Conservation (phyloP, 2,888 invertebrate species). For the Prosapia bicincta region DNA sequence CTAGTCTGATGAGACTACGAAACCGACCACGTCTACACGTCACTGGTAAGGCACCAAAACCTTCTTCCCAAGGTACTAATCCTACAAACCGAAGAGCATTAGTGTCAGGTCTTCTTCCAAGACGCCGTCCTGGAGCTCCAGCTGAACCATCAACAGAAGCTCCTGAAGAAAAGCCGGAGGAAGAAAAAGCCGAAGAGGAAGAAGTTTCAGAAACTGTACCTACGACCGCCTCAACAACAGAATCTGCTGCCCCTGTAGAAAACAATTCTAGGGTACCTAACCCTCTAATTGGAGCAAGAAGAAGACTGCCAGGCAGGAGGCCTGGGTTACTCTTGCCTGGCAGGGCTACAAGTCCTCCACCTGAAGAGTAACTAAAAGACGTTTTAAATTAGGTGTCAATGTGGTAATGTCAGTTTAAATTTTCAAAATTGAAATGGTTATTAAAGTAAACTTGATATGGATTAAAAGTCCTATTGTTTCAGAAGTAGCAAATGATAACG, state of each 20-base stretch:
- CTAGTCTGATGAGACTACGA: constrained; percentile 47
- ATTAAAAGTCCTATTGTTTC: not conserved
- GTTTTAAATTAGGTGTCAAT: not conserved
- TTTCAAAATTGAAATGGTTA: not conserved
- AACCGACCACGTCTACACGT: constrained; percentile 48
- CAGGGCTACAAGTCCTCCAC: constrained; percentile 14
- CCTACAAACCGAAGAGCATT: constrained; percentile 33
- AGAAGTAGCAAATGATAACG: not conserved
- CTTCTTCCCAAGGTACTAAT: constrained; percentile 41
- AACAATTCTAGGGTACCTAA: constrained; percentile 7
- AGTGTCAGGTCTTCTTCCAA: constrained; percentile 18
- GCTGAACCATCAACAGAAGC: constrained; percentile 21
- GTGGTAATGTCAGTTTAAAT: not conserved
- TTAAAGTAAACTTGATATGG: too few relatives aligned
- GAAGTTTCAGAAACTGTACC: constrained; percentile 23
- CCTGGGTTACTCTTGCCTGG: constrained; percentile 11
- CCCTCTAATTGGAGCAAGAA: constrained; percentile 21
- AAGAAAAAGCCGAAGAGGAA: constrained; percentile 4
- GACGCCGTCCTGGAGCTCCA: constrained; percentile 14
- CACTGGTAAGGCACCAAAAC: constrained; percentile 44
- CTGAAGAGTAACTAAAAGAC: constrained; percentile 8
- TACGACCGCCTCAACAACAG: constrained; percentile 20
- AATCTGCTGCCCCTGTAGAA: constrained; percentile 8
- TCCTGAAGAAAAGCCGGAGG: not conserved
- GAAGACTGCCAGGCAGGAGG: constrained; percentile 13